Evolutionary conservation across 2,113 vertebrate species (phyloP), one percentile per base, ranked within the genome.

Genomic region (Ciconia boyciana): DNA sequence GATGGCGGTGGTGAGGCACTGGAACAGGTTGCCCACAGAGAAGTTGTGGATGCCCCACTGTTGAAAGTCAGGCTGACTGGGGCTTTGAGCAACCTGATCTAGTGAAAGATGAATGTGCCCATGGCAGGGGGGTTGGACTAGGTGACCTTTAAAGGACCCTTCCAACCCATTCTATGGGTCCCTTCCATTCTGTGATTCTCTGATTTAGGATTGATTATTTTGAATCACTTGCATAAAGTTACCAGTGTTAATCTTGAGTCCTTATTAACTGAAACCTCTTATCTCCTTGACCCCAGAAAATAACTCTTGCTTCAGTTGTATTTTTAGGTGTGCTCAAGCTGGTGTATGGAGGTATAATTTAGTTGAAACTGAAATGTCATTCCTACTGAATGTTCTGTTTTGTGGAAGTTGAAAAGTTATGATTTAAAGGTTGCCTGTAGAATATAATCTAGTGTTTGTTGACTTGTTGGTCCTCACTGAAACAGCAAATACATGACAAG

Each of bases 1-100:
- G 1, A 1, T 36, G 64, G 12, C 10, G 39, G 6, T 43, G 5
- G 6, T 51, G n/a, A 71, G 22, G 3, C 10, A 3, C 16, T 62
- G 80, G 11, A 2, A 8, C 21, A 34, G 46, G 29, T 21, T 69
- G 7, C 58, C 22, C 31, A 34, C 31, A 34, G 80, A n/a, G 78
- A 29, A 7, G 16, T 1, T 51, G 51, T 71, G 11, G 43, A 3
- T 65, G 26, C 32, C 32, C 22, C 57, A 43, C 55, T 25, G 0
- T 3, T 77, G 55, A 16, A 55, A 55, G 11, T 10, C 46, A 75
- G 14, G 48, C 4, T 75, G 54, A 21, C 24, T 0, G 8, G 31
- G 20, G 14, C 52, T 68, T 25, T 41, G 61, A 49, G 41, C 55
- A 57, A 20, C 26, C 16, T 34, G 26, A 6, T 49, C 12, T 39